Percentiles rank a stretch among this genome's conserved stretches.
Evolutionary conservation across 2,113 vertebrate genomes (phyloP).

Genomic region (Nymphicus hollandicus): DNA sequence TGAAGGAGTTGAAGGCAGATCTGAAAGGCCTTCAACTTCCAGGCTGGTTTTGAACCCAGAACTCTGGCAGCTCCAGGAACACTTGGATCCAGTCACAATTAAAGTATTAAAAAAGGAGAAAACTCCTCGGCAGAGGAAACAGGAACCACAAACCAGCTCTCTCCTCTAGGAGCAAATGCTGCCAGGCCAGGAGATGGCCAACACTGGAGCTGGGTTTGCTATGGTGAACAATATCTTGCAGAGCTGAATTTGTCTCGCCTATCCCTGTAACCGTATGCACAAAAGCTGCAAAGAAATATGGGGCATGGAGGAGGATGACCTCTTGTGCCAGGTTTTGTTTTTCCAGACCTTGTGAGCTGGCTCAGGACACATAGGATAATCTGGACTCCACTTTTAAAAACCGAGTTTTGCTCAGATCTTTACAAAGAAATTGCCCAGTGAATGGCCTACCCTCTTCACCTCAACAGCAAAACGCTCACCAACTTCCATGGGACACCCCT

Average conservation of each 20-base stretch:
- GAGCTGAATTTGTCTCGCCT: neutral
- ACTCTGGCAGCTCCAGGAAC: neutral
- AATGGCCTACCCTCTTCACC: neutral
- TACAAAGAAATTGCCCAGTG: neutral
- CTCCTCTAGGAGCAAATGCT: neutral
- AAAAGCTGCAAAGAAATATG: neutral
- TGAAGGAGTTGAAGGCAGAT: neutral
- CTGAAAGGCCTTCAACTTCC: neutral
- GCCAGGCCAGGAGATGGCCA: neutral
- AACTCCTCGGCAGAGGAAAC: neutral
- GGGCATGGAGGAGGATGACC: neutral
- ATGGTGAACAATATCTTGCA: rapidly evolving
- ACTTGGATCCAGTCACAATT: neutral
- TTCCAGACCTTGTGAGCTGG: neutral
- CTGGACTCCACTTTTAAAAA: neutral
- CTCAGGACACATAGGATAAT: neutral
- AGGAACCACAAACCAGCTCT: neutral
- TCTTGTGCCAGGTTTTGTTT: neutral
- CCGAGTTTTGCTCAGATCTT: neutral
- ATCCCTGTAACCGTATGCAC: rapidly evolving
- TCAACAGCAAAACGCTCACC: neutral
- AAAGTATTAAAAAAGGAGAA: neutral
- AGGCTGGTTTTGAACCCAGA: neutral
- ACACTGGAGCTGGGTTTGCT: neutral
- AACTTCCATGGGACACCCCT: neutral